A percentile compares a stretch with the other conserved stretches of the same genome.
Evolutionary conservation across 2,113 vertebrate species (phyloP).

Genomic region (Neolamprologus brichardi): DNA sequence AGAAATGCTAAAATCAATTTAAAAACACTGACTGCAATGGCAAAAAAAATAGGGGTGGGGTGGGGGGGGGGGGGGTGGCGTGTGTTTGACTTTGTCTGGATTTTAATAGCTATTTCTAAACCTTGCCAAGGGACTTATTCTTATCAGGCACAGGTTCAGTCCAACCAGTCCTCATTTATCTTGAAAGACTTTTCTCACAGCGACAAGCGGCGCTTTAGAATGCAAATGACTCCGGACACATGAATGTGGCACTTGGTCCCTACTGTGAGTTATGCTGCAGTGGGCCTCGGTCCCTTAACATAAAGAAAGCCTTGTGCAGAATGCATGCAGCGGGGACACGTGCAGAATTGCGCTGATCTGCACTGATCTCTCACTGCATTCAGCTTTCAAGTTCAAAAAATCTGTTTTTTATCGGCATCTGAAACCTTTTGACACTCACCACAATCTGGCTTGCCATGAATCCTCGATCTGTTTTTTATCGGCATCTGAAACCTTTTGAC

Average conservation of each 20-base stretch:
- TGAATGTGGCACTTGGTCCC: conserved; percentile 67
- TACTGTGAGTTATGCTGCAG: conserved; percentile 55
- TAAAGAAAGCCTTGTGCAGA: conserved; percentile 61
- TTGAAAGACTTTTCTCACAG: conserved; percentile 66
- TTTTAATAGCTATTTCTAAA: conserved; percentile 66
- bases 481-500: neutral
- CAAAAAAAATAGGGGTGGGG: neutral
- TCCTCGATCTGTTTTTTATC: conserved; percentile 67
- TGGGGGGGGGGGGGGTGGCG: neutral
- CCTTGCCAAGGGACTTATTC: conserved; percentile 61
- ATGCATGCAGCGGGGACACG: neutral
- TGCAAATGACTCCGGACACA: conserved; percentile 71
- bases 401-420: neutral
- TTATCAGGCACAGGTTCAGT: conserved; percentile 63
- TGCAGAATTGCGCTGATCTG: neutral
- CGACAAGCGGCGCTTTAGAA: conserved; percentile 68
- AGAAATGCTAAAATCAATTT: conserved; percentile 36
- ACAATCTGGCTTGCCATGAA: conserved; percentile 85
- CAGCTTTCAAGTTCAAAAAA: neutral
- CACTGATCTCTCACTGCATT: neutral
- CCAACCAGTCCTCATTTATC: conserved; percentile 67
- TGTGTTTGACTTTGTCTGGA: conserved; percentile 60
- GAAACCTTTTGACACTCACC: conserved; percentile 68
- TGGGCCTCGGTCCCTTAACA: conserved; percentile 44
- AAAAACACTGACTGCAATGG: neutral